phyloP scores from a whole-genome alignment of 2,113 vertebrate species.

The Indicator maculatus region DNA sequence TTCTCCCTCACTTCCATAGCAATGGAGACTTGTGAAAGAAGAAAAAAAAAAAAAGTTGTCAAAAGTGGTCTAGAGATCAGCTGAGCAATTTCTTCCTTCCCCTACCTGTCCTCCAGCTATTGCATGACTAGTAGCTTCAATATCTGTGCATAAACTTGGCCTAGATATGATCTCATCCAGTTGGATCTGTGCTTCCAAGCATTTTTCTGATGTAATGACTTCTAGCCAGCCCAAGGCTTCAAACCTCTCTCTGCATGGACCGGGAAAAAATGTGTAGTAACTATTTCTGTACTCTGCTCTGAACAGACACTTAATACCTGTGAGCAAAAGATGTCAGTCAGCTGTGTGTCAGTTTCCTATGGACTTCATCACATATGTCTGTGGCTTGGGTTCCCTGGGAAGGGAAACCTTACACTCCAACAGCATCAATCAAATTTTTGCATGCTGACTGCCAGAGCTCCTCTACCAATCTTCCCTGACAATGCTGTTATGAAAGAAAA shows the following conservation, averaged over 20 bases:
- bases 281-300: neutral
- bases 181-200: constrained; percentile 44
- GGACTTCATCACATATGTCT: neutral
- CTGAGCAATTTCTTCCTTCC: constrained; percentile 65
- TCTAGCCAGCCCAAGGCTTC: neutral
- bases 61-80: constrained; percentile 70
- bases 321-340: neutral
- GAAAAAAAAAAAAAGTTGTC: constrained; percentile 73
- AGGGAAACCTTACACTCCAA: neutral
- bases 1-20: constrained; percentile 56
- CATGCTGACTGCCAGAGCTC: neutral
- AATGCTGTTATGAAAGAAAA: neutral
- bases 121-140: constrained; percentile 43
- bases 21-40: constrained; percentile 64
- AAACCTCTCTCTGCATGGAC: neutral
- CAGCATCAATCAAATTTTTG: neutral
- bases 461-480: neutral
- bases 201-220: constrained; percentile 42
- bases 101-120: constrained; percentile 65
- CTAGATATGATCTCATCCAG: constrained; percentile 36
- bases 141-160: constrained; percentile 29
- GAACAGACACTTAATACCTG: neutral
- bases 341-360: rapidly evolving
- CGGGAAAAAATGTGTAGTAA: neutral
- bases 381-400: neutral